Percentiles rank a stretch among this genome's conserved stretches.
These are phyloP conservation scores for Pimephales promelas DNA, from an alignment of 2,113 vertebrate species.

Conservation along the genomic window DNA sequence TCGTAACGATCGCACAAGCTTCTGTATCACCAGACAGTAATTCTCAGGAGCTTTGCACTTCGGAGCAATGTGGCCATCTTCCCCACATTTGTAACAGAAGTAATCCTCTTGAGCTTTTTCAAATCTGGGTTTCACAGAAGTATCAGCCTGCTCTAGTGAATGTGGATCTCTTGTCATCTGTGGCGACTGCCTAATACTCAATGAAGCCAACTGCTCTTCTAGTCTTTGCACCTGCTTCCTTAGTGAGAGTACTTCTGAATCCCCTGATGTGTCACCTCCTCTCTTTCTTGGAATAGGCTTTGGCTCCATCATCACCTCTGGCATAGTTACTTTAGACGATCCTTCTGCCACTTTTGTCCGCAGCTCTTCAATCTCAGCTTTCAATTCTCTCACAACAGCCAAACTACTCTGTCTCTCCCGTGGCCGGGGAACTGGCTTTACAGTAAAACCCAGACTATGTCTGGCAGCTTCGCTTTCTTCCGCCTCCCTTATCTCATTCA, in stretches of 20 bases:
- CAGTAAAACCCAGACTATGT: not conserved
- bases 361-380: not conserved
- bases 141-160: not conserved
- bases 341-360: not conserved
- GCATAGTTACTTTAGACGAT: not conserved
- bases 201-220: not conserved
- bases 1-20: not conserved
- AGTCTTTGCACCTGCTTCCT: not conserved
- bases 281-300: not conserved
- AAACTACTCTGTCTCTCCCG: not conserved
- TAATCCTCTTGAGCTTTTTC: not conserved
- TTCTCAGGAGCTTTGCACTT: not conserved
- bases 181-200: not conserved
- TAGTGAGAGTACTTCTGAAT: not conserved
- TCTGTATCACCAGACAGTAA: not conserved
- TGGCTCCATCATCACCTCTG: not conserved
- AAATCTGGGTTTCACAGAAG: not conserved
- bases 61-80: not conserved
- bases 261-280: not conserved
- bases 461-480: not conserved
- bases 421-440: not conserved
- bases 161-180: not conserved
- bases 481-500: not conserved
- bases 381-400: not conserved
- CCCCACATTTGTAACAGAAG: constrained; percentile 1